These are phyloP conservation scores for Azorinus chamasolen DNA, from an alignment of 2,888 invertebrate species.

Conservation along the genomic window DNA sequence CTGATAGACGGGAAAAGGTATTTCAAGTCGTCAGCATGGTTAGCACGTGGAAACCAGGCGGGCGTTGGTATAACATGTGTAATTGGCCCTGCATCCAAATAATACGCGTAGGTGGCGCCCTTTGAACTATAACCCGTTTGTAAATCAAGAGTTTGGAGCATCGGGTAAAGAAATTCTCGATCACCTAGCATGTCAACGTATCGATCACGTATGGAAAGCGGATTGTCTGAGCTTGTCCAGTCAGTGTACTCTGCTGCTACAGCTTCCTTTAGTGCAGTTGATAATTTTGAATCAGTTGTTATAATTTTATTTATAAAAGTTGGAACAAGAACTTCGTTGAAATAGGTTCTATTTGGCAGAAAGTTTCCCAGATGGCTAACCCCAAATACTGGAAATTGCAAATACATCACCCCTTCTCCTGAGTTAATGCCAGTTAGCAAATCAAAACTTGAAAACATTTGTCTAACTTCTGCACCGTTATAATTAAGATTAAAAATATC, in stretches of 20 bases:
- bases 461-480: slow-evolving; percentile 13
- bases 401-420: slow-evolving; percentile 40
- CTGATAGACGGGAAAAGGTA: too few species aligned
- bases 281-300: background rate
- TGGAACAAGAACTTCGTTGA: slow-evolving; percentile 29
- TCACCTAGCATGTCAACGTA: slow-evolving; percentile 96
- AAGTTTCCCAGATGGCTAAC: slow-evolving; percentile 11
- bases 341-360: slow-evolving; percentile 24
- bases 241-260: slow-evolving; percentile 41
- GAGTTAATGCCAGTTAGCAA: slow-evolving; percentile 41
- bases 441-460: slow-evolving; percentile 45
- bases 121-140: slow-evolving; percentile 89
- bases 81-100: slow-evolving; percentile 60
- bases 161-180: slow-evolving; percentile 97
- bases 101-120: slow-evolving; percentile 68
- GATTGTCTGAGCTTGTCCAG: slow-evolving; percentile 87
- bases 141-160: slow-evolving; percentile 94
- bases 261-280: slow-evolving; percentile 3
- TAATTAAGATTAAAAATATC: slow-evolving; percentile 36
- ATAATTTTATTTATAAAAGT: background rate
- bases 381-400: slow-evolving; percentile 20
- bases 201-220: slow-evolving; percentile 92
- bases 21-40: too few species aligned
- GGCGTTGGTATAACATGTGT: slow-evolving; percentile 6
- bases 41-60: too few species aligned